These are phyloP conservation scores for Urocynchramus pylzowi DNA, from an alignment of 2,113 vertebrate genomes.

Conservation along the genomic window DNA sequence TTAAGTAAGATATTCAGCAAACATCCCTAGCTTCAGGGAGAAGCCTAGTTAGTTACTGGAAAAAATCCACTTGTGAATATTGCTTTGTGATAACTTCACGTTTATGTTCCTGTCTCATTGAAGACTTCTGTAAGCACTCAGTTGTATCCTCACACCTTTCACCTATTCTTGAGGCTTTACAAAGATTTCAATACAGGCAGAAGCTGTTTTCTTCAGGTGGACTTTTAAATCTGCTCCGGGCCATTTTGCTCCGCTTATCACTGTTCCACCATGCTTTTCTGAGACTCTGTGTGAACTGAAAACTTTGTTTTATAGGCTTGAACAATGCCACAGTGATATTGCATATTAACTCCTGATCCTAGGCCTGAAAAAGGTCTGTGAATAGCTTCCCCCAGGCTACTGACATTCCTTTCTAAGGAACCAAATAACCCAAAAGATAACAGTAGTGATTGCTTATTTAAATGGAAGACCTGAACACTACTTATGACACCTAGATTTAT, in stretches of 20 bases:
- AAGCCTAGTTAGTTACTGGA: background rate
- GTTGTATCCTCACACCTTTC: background rate
- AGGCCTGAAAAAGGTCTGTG: background rate
- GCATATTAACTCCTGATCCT: background rate
- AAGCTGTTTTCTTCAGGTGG: background rate
- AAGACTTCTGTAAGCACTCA: background rate
- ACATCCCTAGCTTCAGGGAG: background rate
- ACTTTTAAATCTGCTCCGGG: background rate
- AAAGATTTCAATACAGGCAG: background rate
- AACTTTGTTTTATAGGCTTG: background rate
- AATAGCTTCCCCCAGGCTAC: background rate
- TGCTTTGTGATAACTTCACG: background rate
- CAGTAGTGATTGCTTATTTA: background rate
- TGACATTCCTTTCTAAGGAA: background rate
- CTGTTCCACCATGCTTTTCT: background rate
- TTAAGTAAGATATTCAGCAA: background rate
- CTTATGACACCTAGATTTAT: background rate
- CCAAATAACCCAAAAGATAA: background rate
- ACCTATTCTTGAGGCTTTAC: background rate
- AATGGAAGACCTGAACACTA: background rate
- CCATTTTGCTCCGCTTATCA: rapidly evolving
- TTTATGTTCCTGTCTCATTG: background rate
- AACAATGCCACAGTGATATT: background rate
- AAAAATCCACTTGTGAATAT: background rate
- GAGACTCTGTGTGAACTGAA: background rate